These are phyloP conservation scores for Arrhamphus sclerolepis DNA, from an alignment of 2,797 vertebrate species.

Conservation along the genomic window DNA sequence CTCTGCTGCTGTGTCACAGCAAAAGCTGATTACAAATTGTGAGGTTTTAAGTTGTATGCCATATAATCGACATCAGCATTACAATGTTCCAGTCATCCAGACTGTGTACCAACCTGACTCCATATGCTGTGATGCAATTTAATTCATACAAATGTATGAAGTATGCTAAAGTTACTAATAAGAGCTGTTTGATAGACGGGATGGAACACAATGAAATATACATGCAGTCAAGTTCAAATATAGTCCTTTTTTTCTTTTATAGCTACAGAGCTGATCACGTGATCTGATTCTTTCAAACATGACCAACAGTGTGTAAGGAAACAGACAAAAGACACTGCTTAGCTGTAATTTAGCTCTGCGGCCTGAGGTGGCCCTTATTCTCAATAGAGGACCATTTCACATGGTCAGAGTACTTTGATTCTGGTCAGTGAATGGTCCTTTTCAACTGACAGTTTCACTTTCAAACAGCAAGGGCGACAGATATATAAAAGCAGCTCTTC, in stretches of 20 bases:
- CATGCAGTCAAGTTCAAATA: too few relatives aligned
- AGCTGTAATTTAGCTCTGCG: conserved; percentile 39
- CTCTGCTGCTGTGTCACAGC: too few relatives aligned
- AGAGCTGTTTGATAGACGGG: too few relatives aligned
- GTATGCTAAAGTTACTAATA: too few relatives aligned
- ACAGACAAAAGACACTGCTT: conserved; percentile 14
- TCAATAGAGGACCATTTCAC: conserved; percentile 70
- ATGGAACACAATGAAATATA: too few relatives aligned
- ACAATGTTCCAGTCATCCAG: too few relatives aligned
- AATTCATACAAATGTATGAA: too few relatives aligned
- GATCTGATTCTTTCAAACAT: conserved; percentile 15
- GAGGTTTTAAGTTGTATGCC: too few relatives aligned
- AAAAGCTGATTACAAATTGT: too few relatives aligned
- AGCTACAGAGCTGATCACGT: conserved; percentile 6
- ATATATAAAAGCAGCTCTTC: conserved; percentile 78
- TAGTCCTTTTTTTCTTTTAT: not conserved
- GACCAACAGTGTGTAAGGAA: conserved; percentile 22
- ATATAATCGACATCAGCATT: too few relatives aligned
- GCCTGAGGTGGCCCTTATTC: conserved; percentile 62
- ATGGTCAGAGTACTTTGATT: conserved; percentile 69
- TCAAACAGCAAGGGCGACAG: conserved; percentile 68
- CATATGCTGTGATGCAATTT: too few relatives aligned
- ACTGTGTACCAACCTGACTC: too few relatives aligned
- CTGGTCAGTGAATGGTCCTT: conserved; percentile 76
- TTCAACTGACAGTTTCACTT: conserved; percentile 73